Conservation (phyloP, 1,140 invertebrate species). For the Calycopis cecrops region DNA sequence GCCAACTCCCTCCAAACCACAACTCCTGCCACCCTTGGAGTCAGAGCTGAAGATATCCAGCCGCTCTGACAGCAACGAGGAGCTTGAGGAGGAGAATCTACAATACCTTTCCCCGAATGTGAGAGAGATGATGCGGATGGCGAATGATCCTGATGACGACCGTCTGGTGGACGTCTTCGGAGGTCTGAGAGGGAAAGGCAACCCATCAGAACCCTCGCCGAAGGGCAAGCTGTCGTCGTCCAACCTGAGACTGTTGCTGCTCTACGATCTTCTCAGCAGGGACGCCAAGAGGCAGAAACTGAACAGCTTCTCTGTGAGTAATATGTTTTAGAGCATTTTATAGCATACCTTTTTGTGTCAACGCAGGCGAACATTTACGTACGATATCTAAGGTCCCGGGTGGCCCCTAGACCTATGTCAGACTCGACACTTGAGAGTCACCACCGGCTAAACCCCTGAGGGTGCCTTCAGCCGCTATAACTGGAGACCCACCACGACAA, state of each 20-base stretch:
- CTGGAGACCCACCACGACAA: no score
- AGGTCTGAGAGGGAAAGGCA: constrained; percentile 38
- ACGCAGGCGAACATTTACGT: no score
- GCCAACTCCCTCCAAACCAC: constrained; percentile 39
- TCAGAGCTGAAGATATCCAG: constrained; percentile 39
- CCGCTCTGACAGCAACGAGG: constrained; percentile 43
- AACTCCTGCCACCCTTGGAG: constrained; percentile 46
- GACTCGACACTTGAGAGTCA: no score
- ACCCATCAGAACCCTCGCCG: constrained; percentile 27
- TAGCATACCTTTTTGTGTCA: no score
- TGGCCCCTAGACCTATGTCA: no score
- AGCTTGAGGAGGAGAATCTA: constrained; percentile 57
- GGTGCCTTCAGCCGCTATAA: no score
- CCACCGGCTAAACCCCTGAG: no score
- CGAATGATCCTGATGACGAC: constrained; percentile 52
- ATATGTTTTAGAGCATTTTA: no score
- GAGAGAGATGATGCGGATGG: constrained; percentile 62
- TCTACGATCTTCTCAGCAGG: constrained; percentile 76
- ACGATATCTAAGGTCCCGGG: no score
- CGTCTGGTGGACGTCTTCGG: constrained; percentile 54
- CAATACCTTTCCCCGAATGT: constrained; percentile 64
- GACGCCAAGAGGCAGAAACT: constrained; percentile 75
- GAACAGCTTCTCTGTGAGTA: constrained; percentile 68
- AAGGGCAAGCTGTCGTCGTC: constrained; percentile 50
- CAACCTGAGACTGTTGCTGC: constrained; percentile 66